A percentile compares a stretch with the other conserved stretches of the same genome.
Conservation (phyloP, 2,797 vertebrate species). For the Lepidocolaptes lacrymiger region DNA sequence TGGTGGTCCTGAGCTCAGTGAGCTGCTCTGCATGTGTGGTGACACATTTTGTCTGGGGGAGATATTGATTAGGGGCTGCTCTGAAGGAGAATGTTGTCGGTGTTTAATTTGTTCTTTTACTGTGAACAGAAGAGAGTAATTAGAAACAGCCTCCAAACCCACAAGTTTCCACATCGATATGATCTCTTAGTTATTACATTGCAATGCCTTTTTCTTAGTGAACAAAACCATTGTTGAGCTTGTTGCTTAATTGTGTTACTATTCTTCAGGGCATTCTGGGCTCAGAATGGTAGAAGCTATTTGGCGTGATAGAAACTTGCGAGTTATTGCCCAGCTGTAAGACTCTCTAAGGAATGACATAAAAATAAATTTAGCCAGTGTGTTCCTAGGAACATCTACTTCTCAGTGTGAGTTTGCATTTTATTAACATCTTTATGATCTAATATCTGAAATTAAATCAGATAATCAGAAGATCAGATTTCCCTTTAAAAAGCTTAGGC, state of each 20-base stretch:
- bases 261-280: neutral
- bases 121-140: neutral
- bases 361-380: neutral
- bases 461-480: neutral
- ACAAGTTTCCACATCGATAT: neutral
- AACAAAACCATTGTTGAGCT: neutral
- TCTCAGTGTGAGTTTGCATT: neutral
- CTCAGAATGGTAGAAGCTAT: neutral
- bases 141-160: neutral
- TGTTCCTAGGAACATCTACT: neutral
- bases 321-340: neutral
- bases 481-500: constrained; percentile 19
- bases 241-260: neutral
- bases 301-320: neutral
- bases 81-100: neutral
- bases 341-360: neutral
- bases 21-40: rapidly evolving
- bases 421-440: neutral
- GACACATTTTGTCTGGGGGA: neutral
- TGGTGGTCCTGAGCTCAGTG: neutral
- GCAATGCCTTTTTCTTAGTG: neutral
- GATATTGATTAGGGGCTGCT: neutral
- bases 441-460: constrained; percentile 22
- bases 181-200: neutral
- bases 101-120: neutral